These are phyloP conservation scores for Tyto alba DNA, from an alignment of 2,113 vertebrate species.

Conservation along the genomic window DNA sequence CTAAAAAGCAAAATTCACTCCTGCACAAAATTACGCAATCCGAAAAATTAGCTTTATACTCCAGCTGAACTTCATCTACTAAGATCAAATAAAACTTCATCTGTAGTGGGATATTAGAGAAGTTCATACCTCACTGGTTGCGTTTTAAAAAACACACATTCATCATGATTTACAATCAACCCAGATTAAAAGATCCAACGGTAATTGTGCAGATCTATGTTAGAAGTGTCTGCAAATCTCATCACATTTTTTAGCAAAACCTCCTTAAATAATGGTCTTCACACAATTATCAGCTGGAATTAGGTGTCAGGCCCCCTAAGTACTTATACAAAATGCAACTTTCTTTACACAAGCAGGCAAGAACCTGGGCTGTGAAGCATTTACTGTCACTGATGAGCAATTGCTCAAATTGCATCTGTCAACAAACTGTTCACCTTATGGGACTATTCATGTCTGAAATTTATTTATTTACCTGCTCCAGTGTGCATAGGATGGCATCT, in stretches of 20 bases:
- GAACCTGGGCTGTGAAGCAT: background rate
- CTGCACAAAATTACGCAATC: background rate
- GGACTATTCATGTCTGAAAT: background rate
- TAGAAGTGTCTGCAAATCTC: background rate
- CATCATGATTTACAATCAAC: background rate
- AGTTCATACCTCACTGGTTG: background rate
- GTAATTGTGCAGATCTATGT: background rate
- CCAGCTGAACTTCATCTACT: background rate
- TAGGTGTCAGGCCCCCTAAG: background rate
- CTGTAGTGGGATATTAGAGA: background rate
- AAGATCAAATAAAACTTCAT: background rate
- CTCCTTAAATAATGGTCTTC: background rate
- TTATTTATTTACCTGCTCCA: background rate
- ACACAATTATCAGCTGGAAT: background rate
- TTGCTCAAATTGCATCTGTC: background rate
- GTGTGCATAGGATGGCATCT: background rate
- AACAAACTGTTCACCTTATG: background rate
- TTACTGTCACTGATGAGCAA: background rate
- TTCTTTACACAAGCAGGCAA: background rate
- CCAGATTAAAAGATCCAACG: background rate
- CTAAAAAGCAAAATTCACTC: background rate
- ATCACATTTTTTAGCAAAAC: background rate
- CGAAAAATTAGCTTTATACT: background rate
- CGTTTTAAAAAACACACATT: background rate
- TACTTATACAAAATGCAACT: background rate